phyloP scores from a whole-genome alignment of 2,113 vertebrate genomes.

The Tylochromis polylepis region DNA sequence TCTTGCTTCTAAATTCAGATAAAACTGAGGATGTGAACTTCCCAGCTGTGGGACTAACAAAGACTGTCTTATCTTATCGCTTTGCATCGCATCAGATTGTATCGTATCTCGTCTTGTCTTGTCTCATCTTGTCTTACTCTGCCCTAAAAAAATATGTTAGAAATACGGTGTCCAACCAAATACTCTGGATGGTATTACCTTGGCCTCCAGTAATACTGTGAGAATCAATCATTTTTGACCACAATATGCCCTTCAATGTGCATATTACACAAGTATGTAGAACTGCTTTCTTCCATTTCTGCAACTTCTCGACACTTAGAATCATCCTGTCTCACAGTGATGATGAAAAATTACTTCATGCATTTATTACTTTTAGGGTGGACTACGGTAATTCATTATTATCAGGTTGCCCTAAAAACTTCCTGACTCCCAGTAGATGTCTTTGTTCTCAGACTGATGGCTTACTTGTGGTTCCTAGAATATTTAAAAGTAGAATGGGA shows the following conservation, averaged over 20 bases:
- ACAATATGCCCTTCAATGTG: not conserved
- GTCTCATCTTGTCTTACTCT: not conserved
- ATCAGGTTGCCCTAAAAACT: not conserved
- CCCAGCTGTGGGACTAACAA: not conserved
- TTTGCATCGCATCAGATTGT: not conserved
- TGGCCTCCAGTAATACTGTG: not conserved
- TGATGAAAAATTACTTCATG: not conserved
- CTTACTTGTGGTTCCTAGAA: not conserved
- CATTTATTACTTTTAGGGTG: not conserved
- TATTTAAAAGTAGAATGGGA: not conserved
- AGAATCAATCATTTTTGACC: not conserved
- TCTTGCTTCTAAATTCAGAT: not conserved
- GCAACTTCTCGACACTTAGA: not conserved
- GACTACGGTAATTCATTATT: not conserved
- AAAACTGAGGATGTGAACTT: not conserved
- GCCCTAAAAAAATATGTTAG: not conserved
- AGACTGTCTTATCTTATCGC: not conserved
- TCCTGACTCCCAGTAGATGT: not conserved
- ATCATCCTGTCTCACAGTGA: not conserved
- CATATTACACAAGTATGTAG: not conserved
- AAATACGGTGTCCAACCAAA: not conserved
- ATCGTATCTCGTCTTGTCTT: not conserved
- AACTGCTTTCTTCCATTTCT: not conserved
- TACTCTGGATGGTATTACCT: not conserved
- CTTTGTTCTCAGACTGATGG: not conserved